These are phyloP conservation scores for Amphipyra berbera DNA, from an alignment of 2,888 invertebrate species.

Conservation along the genomic window DNA sequence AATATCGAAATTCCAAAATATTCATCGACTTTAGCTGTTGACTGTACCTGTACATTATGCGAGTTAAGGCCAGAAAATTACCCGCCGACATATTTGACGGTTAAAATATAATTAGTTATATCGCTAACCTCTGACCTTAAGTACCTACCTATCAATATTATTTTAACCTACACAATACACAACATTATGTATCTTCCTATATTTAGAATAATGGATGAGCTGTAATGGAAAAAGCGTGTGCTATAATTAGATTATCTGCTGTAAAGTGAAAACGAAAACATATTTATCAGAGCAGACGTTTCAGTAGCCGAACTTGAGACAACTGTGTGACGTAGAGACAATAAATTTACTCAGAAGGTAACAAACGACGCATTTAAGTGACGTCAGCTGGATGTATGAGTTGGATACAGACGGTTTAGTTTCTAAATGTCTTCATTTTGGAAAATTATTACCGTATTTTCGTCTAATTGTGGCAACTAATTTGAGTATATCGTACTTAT, in stretches of 20 bases:
- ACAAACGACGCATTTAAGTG: conserved; percentile 41
- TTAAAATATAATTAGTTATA: no score
- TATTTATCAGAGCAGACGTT: conserved; percentile 35
- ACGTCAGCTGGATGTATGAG: conserved; percentile 26
- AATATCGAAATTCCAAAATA: no score
- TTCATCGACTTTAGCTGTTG: no score
- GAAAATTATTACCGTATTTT: conserved; percentile 16
- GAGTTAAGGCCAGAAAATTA: no score
- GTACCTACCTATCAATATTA: neutral
- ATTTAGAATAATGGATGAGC: conserved; percentile 17
- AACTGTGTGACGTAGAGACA: conserved; percentile 35
- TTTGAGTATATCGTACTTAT: neutral
- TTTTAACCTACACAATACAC: neutral
- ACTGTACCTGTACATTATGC: no score
- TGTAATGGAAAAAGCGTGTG: conserved; percentile 13
- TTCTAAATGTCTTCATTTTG: conserved; percentile 27
- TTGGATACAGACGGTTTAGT: conserved; percentile 19
- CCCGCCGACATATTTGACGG: no score
- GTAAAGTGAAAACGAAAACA: conserved; percentile 42
- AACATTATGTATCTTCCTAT: neutral
- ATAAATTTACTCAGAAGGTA: conserved; percentile 39
- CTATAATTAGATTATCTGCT: conserved; percentile 21
- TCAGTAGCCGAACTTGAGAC: conserved; percentile 34
- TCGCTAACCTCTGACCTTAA: no score
- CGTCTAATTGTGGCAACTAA: conserved; percentile 5